phyloP scores from a whole-genome alignment of 2,888 invertebrate species.

The Abscondita cerata region DNA sequence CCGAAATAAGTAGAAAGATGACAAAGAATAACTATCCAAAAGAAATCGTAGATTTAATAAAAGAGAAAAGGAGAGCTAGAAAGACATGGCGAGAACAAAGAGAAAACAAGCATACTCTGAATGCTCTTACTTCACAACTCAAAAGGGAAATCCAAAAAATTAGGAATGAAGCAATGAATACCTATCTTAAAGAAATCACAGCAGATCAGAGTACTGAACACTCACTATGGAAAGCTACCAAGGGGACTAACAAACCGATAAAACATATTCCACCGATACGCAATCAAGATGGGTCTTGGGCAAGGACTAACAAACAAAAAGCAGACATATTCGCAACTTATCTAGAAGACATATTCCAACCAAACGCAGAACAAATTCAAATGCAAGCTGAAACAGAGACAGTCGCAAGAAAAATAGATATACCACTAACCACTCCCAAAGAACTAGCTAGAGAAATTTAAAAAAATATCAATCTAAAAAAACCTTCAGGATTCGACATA shows the following conservation, averaged over 20 bases:
- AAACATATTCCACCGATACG: constrained; percentile 1
- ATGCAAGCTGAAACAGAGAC: background rate
- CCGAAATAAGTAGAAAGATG: constrained; percentile 6
- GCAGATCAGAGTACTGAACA: background rate
- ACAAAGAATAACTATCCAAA: constrained; percentile 8
- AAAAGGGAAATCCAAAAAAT: background rate
- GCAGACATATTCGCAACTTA: background rate
- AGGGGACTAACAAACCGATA: background rate
- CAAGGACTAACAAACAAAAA: background rate
- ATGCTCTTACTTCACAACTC: background rate
- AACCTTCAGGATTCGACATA: background rate
- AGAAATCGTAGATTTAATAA: background rate
- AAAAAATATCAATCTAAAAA: background rate
- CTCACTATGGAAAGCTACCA: background rate
- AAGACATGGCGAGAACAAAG: background rate
- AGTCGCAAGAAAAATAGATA: constrained; percentile 5
- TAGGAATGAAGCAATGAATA: background rate
- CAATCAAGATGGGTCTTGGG: background rate
- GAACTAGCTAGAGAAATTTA: background rate
- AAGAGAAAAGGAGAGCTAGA: background rate
- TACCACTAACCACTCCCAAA: background rate
- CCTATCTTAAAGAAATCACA: background rate
- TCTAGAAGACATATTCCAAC: constrained; percentile 8
- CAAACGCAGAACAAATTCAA: background rate
- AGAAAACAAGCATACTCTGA: background rate